Percentiles rank a stretch among this genome's conserved stretches.
phyloP scores from a whole-genome alignment of 2,888 invertebrate species.

The Calephelis perditalis region DNA sequence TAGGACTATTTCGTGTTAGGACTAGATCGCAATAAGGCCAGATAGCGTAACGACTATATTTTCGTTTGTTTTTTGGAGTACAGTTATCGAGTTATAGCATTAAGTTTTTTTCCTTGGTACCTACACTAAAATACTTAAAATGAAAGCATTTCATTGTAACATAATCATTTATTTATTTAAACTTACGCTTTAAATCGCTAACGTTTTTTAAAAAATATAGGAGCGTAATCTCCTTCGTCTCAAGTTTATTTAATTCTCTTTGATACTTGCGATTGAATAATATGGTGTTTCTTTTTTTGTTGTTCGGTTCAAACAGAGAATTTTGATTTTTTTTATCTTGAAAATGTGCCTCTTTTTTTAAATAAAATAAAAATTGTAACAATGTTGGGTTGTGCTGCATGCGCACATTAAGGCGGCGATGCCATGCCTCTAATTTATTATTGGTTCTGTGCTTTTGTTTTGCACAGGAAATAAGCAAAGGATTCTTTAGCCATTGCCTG shows the following conservation, averaged over 20 bases:
- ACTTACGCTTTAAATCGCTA: background rate
- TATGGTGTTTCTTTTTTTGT: background rate
- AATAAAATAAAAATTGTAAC: constrained; percentile 12
- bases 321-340: background rate
- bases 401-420: background rate
- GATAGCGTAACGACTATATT: background rate
- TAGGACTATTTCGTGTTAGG: too few species aligned
- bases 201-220: background rate
- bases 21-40: too few species aligned
- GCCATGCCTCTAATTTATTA: background rate
- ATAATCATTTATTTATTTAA: background rate
- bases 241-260: background rate
- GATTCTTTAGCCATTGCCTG: background rate
- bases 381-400: constrained; percentile 3
- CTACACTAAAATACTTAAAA: background rate
- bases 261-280: background rate
- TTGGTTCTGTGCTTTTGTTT: background rate
- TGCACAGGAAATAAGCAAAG: constrained; percentile 4
- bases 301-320: background rate
- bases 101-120: constrained; percentile 6
- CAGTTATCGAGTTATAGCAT: constrained; percentile 6
- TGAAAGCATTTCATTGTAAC: too few species aligned
- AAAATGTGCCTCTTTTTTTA: background rate
- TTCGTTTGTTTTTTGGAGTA: background rate
- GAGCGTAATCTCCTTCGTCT: background rate